A percentile compares a stretch with the other conserved stretches of the same genome.
Evolutionary conservation across 2,113 vertebrate species (phyloP).

Genomic region (Neoarius graeffei): DNA sequence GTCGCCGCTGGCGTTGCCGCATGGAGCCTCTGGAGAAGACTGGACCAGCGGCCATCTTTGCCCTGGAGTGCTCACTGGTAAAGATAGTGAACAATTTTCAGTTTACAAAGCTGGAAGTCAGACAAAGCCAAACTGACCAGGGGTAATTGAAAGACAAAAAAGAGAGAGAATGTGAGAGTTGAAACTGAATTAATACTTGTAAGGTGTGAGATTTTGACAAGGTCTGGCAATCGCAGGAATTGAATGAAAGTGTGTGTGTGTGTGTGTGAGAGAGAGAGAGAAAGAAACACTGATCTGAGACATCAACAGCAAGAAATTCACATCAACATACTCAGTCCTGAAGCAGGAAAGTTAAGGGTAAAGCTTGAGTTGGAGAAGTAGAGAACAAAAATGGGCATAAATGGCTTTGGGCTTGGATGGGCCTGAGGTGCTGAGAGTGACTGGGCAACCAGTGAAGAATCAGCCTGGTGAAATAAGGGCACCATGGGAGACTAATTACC

Average conservation of each 20-base stretch:
- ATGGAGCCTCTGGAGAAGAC: slow-evolving; percentile 94
- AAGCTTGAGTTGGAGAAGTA: slow-evolving; percentile 28
- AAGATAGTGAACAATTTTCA: slow-evolving; percentile 29
- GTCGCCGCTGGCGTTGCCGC: slow-evolving; percentile 88
- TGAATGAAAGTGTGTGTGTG: background rate
- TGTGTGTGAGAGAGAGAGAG: background rate
- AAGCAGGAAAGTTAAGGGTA: background rate
- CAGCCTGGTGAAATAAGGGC: slow-evolving; percentile 50
- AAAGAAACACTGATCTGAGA: background rate
- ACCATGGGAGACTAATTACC: slow-evolving; percentile 49
- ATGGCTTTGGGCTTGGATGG: slow-evolving; percentile 38
- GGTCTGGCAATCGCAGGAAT: background rate
- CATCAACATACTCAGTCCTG: background rate
- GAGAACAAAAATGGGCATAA: slow-evolving; percentile 43
- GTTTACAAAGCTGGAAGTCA: slow-evolving; percentile 16
- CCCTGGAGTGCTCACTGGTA: slow-evolving; percentile 93
- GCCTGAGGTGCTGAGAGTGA: slow-evolving; percentile 43
- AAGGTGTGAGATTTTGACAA: background rate
- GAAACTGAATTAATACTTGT: background rate
- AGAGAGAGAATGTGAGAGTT: background rate
- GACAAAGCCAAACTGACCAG: slow-evolving; percentile 2
- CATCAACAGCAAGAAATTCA: background rate
- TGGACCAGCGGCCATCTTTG: slow-evolving; percentile 89
- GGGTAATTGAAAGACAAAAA: background rate
- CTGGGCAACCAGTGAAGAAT: slow-evolving; percentile 47